Conservation (phyloP, 2,113 vertebrate species). For the Nesoenas mayeri region DNA sequence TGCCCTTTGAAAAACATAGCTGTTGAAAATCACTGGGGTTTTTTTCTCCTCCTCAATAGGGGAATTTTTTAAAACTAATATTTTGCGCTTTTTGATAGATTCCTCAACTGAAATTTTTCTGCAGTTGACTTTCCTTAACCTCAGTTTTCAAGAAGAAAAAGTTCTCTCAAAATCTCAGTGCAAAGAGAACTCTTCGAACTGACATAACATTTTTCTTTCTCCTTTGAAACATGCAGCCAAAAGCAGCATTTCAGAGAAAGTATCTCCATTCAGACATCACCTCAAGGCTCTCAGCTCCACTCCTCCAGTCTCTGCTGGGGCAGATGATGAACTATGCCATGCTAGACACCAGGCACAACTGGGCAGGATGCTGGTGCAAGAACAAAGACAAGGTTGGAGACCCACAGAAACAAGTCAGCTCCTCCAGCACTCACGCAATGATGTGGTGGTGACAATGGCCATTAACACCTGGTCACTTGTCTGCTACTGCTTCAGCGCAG, state of each 20-base stretch:
- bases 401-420: not conserved
- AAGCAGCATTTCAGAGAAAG: not conserved
- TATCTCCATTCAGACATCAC: not conserved
- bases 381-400: not conserved
- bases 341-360: not conserved
- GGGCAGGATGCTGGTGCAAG: not conserved
- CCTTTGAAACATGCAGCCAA: constrained; percentile 14
- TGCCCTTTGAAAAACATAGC: not conserved
- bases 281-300: not conserved
- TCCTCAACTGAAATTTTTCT: not conserved
- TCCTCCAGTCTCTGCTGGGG: not conserved
- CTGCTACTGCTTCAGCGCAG: not conserved
- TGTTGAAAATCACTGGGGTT: not conserved
- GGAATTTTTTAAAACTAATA: not conserved
- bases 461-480: not conserved
- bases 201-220: not conserved
- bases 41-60: not conserved
- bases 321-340: not conserved
- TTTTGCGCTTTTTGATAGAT: not conserved
- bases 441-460: not conserved
- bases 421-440: not conserved
- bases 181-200: not conserved
- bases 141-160: constrained; percentile 5
- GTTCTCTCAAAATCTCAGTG: constrained; percentile 8
- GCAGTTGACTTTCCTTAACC: constrained; percentile 23